Evolutionary conservation across 2,797 vertebrate species (phyloP).

Genomic region (Pantherophis alleghaniensis): DNA sequence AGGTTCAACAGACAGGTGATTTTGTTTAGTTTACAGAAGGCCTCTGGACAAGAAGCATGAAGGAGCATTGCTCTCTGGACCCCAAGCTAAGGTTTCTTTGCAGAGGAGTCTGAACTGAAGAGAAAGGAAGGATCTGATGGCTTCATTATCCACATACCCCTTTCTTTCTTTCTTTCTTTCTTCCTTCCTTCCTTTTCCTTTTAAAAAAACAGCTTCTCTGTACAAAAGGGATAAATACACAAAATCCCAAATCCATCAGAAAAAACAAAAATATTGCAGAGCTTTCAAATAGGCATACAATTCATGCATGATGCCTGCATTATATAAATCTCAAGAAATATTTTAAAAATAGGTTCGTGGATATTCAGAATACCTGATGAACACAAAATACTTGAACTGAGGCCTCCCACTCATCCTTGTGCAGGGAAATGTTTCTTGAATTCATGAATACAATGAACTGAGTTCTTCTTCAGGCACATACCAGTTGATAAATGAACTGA

Average conservation of each 20-base stretch:
- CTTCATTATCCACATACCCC: constrained; percentile 40
- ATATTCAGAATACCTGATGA: constrained; percentile 52
- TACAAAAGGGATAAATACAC: constrained; percentile 37
- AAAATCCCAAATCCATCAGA: constrained; percentile 24
- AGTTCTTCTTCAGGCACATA: constrained; percentile 24
- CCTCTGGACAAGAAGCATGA: constrained; percentile 32
- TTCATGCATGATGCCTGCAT: constrained; percentile 45
- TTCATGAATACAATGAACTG: background rate
- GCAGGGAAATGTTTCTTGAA: constrained; percentile 29
- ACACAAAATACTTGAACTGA: constrained; percentile 61
- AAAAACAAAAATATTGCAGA: constrained; percentile 49
- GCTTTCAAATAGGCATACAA: constrained; percentile 40
- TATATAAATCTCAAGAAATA: constrained; percentile 54
- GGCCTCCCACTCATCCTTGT: constrained; percentile 33
- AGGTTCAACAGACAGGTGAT: constrained; percentile 42
- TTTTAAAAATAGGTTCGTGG: constrained; percentile 58
- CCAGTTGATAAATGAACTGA: constrained; percentile 34
- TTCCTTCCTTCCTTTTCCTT: constrained; percentile 1
- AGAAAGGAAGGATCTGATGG: constrained; percentile 50
- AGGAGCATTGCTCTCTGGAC: constrained; percentile 23
- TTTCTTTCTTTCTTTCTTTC: constrained; percentile 23
- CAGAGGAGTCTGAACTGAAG: constrained; percentile 40
- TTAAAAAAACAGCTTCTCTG: constrained; percentile 13
- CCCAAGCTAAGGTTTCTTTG: constrained; percentile 31
- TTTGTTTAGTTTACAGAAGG: constrained; percentile 43